Percentiles rank a stretch among this genome's conserved stretches.
Conservation (phyloP, 2,888 invertebrate genomes). For the Lamellibrachia columna region DNA sequence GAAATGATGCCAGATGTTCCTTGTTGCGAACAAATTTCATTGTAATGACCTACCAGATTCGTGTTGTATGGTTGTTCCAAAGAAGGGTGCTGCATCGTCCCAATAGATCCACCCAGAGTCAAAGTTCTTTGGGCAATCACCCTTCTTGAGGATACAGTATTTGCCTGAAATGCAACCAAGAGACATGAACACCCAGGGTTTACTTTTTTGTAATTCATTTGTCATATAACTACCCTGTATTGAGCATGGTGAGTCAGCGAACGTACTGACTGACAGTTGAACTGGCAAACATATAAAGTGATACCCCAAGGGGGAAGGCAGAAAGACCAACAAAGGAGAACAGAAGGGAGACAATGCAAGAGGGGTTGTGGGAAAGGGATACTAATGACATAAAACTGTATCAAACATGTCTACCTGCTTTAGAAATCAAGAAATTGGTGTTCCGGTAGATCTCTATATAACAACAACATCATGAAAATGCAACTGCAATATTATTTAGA, state of each 20-base stretch:
- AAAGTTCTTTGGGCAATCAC: constrained; percentile 40
- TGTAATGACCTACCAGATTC: neutral
- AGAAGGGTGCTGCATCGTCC: constrained; percentile 42
- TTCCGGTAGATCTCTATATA: neutral
- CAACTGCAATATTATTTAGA: neutral
- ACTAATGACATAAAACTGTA: neutral
- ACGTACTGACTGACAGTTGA: too few species aligned
- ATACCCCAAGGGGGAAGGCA: too few species aligned
- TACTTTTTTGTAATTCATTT: too few species aligned
- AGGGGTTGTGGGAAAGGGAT: neutral
- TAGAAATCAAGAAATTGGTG: neutral
- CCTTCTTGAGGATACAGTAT: constrained; percentile 46
- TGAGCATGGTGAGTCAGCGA: too few species aligned
- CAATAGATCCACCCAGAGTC: constrained; percentile 42
- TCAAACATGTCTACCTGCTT: neutral
- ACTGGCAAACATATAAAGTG: too few species aligned
- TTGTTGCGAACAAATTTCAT: neutral
- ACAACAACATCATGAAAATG: neutral
- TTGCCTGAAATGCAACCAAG: constrained; percentile 34
- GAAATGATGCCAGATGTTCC: neutral
- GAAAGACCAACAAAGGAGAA: too few species aligned
- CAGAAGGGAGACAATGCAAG: too few species aligned
- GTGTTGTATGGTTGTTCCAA: constrained; percentile 20
- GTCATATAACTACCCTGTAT: neutral
- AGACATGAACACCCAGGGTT: neutral